Percentiles rank a stretch among this genome's conserved stretches.
Evolutionary conservation across 2,113 vertebrate species (phyloP).

Genomic region (Chloroceryle aenea): DNA sequence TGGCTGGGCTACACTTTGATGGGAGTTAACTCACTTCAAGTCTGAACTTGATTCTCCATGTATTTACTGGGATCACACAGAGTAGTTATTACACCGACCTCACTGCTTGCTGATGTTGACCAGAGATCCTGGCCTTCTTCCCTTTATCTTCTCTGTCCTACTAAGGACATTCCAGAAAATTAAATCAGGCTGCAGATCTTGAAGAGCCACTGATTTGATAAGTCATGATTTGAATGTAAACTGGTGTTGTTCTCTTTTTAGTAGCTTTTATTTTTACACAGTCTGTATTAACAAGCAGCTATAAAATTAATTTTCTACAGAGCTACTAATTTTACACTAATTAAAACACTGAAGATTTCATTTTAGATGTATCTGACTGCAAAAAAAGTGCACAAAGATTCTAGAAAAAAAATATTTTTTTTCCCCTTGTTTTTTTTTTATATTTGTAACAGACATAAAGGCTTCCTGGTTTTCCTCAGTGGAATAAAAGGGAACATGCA

Average conservation of each 20-base stretch:
- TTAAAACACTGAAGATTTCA: not conserved
- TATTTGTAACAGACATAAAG: not conserved
- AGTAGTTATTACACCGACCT: not conserved
- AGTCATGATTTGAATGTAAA: not conserved
- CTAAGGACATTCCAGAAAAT: not conserved
- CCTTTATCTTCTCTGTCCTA: not conserved
- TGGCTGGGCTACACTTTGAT: not conserved
- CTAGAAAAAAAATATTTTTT: not conserved
- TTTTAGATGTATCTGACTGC: not conserved
- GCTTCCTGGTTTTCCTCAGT: not conserved
- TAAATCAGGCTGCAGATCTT: not conserved
- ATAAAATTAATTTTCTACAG: not conserved
- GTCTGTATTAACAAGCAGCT: not conserved
- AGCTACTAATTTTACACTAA: not conserved
- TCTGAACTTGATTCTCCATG: not conserved
- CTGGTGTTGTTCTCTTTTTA: not conserved
- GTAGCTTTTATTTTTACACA: rapidly evolving
- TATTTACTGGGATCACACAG: not conserved
- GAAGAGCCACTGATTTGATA: not conserved
- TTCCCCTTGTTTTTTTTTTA: not conserved
- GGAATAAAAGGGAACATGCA: not conserved
- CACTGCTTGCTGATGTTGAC: not conserved
- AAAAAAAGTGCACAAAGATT: not conserved
- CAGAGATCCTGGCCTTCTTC: not conserved
- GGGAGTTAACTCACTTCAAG: not conserved